Percentiles rank a stretch among this genome's conserved stretches.
These are phyloP conservation scores for Natator depressus DNA, from an alignment of 2,113 vertebrate species.

Conservation along the genomic window DNA sequence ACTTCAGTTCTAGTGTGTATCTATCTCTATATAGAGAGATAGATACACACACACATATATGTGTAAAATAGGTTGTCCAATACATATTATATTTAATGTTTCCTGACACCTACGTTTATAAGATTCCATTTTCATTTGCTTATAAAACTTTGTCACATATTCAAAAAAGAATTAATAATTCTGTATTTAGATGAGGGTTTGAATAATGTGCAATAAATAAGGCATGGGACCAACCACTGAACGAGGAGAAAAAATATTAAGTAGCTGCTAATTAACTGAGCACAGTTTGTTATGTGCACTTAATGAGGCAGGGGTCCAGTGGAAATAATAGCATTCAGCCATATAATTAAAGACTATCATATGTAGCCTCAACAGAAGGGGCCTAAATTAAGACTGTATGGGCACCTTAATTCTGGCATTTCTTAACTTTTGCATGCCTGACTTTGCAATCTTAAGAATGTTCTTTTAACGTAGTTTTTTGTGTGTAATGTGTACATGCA, in stretches of 20 bases:
- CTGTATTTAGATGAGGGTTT: not conserved
- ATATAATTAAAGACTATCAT: not conserved
- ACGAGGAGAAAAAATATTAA: not conserved
- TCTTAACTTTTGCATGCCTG: not conserved
- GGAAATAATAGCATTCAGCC: not conserved
- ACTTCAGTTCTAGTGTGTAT: constrained; percentile 13
- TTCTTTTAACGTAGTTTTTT: not conserved
- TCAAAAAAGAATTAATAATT: not conserved
- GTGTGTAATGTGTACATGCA: not conserved
- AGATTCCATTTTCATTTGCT: not conserved
- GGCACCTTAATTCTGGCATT: not conserved
- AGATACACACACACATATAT: too few species aligned
- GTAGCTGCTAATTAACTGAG: not conserved
- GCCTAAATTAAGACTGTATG: not conserved
- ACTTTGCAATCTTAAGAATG: not conserved
- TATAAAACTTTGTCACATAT: not conserved
- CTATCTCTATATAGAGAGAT: too few species aligned
- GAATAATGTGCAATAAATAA: not conserved
- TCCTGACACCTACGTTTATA: not conserved
- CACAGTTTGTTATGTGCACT: not conserved
- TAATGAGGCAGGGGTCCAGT: not conserved
- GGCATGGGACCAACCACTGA: not conserved
- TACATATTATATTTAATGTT: not conserved
- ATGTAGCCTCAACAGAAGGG: not conserved
- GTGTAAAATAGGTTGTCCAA: not conserved